These are phyloP conservation scores for Oxygymnocypris stewartii DNA, from an alignment of 2,113 vertebrate species.

Conservation along the genomic window DNA sequence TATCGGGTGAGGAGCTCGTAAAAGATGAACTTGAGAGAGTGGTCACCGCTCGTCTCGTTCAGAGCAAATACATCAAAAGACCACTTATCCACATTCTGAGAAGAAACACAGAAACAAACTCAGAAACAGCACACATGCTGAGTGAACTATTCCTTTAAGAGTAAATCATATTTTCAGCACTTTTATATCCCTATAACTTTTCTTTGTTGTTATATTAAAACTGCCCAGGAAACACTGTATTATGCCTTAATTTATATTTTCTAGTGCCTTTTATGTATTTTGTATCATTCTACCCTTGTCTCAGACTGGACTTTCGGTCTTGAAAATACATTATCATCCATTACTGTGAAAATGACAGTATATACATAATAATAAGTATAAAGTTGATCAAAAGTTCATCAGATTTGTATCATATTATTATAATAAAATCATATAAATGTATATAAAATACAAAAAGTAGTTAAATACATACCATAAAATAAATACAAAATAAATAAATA, in stretches of 20 bases:
- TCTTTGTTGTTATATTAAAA: not conserved
- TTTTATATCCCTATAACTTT: not conserved
- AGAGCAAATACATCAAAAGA: conserved; percentile 96
- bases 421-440: too few relatives aligned
- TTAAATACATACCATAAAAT: too few relatives aligned
- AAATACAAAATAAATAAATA: too few relatives aligned
- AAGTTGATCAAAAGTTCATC: too few relatives aligned
- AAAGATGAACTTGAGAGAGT: conserved; percentile 97
- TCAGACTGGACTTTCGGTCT: not conserved
- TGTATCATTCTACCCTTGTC: not conserved
- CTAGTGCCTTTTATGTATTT: not conserved
- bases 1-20: conserved; percentile 97
- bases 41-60: conserved; percentile 93
- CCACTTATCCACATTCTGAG: conserved; percentile 93
- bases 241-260: not conserved
- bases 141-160: not conserved
- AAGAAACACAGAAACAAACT: not conserved
- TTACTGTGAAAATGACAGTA: too few relatives aligned
- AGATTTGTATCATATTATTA: too few relatives aligned
- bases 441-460: too few relatives aligned
- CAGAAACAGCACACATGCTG: not conserved
- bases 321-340: not conserved
- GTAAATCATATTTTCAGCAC: not conserved
- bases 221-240: not conserved
- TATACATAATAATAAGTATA: too few relatives aligned